A percentile compares a stretch with the other conserved stretches of the same genome.
phyloP scores from a whole-genome alignment of 1,140 invertebrate genomes.

The Saccostrea cuccullata region DNA sequence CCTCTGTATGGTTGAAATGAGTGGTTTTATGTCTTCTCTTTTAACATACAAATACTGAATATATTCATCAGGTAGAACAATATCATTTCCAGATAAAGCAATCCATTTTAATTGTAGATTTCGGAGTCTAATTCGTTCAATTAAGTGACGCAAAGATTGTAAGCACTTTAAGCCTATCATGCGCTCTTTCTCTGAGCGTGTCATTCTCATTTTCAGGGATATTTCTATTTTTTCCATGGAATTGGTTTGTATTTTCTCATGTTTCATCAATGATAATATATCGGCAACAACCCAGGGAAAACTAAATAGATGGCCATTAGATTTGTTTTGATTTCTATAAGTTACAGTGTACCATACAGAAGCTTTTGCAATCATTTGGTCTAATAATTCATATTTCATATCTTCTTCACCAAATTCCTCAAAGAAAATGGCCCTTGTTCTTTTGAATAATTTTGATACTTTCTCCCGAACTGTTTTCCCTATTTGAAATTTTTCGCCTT shows the following conservation, averaged over 20 bases:
- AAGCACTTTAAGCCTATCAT: neutral
- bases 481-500: slow-evolving; percentile 42
- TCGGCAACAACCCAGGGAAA: slow-evolving; percentile 40
- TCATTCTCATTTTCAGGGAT: neutral
- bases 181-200: neutral
- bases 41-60: too few relatives aligned
- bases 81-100: too few relatives aligned
- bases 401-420: slow-evolving; percentile 43
- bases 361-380: slow-evolving; percentile 2
- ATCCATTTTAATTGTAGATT: too few relatives aligned
- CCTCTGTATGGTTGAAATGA: too few relatives aligned
- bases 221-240: neutral
- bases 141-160: too few relatives aligned
- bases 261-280: neutral
- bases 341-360: slow-evolving; percentile 40
- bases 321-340: neutral
- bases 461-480: slow-evolving; percentile 21
- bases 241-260: neutral
- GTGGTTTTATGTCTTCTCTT: too few relatives aligned
- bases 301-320: neutral
- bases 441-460: neutral
- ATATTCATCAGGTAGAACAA: too few relatives aligned
- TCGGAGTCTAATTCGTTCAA: too few relatives aligned
- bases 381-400: neutral
- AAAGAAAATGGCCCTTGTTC: slow-evolving; percentile 25